Conservation (phyloP, 2,797 vertebrate genomes). For the Meriones psammophilus region DNA sequence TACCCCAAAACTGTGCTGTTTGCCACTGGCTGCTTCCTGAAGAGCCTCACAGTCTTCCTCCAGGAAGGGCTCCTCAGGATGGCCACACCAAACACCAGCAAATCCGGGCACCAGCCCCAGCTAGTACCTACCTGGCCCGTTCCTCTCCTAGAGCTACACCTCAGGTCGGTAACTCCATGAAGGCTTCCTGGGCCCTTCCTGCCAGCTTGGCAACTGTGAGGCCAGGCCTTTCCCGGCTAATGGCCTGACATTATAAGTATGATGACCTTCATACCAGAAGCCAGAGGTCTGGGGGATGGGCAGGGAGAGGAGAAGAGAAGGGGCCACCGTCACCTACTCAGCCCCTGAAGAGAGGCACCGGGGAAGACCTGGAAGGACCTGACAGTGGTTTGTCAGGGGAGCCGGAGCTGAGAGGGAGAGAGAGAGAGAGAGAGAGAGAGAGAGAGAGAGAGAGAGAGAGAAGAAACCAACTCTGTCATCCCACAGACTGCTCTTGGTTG, state of each 20-base stretch:
- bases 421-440: no score
- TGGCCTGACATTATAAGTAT: background rate
- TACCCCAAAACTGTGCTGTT: background rate
- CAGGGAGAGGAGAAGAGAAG: background rate
- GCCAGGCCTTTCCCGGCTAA: background rate
- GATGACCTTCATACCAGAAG: background rate
- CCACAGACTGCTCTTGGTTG: background rate
- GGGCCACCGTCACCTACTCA: background rate
- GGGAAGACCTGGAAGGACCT: background rate
- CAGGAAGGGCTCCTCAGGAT: background rate
- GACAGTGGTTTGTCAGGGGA: no score
- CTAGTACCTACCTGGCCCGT: background rate
- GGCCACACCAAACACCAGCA: background rate
- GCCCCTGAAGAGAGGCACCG: background rate
- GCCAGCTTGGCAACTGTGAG: background rate
- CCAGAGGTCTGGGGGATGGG: background rate
- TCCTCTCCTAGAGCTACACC: background rate
- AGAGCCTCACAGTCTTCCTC: background rate
- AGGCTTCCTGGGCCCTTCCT: background rate
- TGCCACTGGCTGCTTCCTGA: fast-evolving
- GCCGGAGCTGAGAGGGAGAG: no score
- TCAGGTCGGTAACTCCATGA: background rate
- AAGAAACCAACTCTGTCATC: no score
- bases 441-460: no score
- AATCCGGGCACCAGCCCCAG: background rate